These are phyloP conservation scores for Troilus luridus DNA, from an alignment of 2,888 invertebrate species.

Conservation along the genomic window DNA sequence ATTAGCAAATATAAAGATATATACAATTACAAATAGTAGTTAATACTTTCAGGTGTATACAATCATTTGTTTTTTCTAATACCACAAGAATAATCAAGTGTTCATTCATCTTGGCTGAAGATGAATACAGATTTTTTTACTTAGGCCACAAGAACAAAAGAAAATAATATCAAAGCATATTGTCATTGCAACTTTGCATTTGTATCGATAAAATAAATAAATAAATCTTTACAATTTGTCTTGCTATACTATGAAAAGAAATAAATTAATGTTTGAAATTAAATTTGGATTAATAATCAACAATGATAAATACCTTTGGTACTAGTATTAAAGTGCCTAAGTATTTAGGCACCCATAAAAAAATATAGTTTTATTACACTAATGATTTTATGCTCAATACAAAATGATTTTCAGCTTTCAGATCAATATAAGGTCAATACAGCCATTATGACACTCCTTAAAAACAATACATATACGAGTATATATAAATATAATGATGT, in stretches of 20 bases:
- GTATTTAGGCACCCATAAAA: conserved; percentile 10
- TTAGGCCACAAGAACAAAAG: not conserved
- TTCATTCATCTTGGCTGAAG: not conserved
- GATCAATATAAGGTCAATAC: not conserved
- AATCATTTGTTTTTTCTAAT: not conserved
- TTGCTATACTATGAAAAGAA: not conserved
- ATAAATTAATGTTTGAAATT: not conserved
- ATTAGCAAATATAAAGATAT: conserved; percentile 1
- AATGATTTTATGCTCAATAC: not conserved
- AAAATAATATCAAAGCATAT: not conserved
- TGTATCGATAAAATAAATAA: not conserved
- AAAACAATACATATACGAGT: not conserved
- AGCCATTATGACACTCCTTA: not conserved
- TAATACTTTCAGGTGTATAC: conserved; percentile 25
- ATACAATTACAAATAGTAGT: not conserved
- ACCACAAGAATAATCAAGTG: not conserved
- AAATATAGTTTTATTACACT: not conserved
- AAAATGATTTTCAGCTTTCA: not conserved
- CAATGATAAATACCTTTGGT: conserved; percentile 5
- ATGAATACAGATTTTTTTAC: not conserved
- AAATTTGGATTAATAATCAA: not conserved
- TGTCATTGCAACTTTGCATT: not conserved
- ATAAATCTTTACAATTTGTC: not conserved
- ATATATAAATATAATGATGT: not conserved
- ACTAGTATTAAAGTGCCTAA: not conserved